Conservation (phyloP, 1,140 invertebrate genomes). For the Cepaea nemoralis region DNA sequence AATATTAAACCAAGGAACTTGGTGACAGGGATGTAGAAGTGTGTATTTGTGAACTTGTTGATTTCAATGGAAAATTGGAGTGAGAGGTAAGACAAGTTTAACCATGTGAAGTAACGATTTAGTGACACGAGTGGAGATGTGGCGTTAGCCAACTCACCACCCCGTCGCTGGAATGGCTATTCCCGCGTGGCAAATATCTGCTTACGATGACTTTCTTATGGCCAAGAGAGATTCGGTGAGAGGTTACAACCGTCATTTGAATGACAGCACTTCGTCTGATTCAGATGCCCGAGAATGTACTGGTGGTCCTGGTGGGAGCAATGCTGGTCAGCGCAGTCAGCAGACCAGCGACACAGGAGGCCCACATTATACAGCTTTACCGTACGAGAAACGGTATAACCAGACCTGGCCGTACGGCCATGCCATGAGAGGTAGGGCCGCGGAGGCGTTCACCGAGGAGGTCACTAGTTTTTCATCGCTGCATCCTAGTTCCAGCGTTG, state of each 20-base stretch:
- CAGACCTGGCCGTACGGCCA: neutral
- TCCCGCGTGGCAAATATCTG: conserved; percentile 29
- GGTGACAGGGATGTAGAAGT: too few species aligned
- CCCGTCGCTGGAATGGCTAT: conserved; percentile 11
- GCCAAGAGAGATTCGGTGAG: neutral
- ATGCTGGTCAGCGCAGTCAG: neutral
- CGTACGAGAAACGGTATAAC: neutral
- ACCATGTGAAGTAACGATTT: too few species aligned
- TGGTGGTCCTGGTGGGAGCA: neutral
- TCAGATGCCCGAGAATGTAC: neutral
- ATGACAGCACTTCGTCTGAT: neutral
- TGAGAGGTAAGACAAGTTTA: too few species aligned
- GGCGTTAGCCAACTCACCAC: too few species aligned
- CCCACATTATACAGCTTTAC: neutral
- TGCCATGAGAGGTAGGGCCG: neutral
- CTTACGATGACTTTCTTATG: conserved; percentile 24
- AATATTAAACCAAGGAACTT: too few species aligned
- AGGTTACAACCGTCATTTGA: neutral
- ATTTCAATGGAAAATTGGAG: too few species aligned
- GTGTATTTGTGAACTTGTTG: too few species aligned
- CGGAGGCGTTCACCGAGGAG: conserved; percentile 10
- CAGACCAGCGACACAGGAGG: neutral
- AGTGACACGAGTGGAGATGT: too few species aligned
- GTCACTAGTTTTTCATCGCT: conserved; percentile 6
- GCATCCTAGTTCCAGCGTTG: neutral